These are phyloP conservation scores for Amorpha juglandis DNA, from an alignment of 2,888 invertebrate genomes.

Conservation along the genomic window DNA sequence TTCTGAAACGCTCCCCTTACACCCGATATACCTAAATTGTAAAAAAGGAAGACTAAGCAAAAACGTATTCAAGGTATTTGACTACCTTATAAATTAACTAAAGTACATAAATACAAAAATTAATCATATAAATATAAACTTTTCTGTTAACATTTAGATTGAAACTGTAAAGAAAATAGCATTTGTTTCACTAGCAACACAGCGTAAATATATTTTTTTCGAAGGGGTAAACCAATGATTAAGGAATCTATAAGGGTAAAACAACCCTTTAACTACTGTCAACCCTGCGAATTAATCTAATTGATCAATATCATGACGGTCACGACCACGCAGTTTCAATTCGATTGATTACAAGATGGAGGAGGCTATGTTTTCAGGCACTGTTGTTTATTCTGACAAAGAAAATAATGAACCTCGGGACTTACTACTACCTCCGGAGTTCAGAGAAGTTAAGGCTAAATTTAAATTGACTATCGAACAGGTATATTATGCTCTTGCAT, in stretches of 20 bases:
- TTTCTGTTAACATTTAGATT: no score
- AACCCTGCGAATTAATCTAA: slow-evolving; percentile 29
- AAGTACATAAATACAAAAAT: no score
- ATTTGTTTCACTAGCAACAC: slow-evolving; percentile 10
- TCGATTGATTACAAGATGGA: slow-evolving; percentile 47
- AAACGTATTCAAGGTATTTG: no score
- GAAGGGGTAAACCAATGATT: no score
- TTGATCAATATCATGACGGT: slow-evolving; percentile 25
- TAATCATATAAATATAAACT: no score
- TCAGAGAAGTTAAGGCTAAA: slow-evolving; percentile 55
- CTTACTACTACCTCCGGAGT: slow-evolving; percentile 31
- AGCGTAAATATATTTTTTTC: background rate
- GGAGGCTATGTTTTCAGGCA: slow-evolving; percentile 52
- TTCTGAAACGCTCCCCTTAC: no score
- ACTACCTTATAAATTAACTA: no score
- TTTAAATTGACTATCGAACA: slow-evolving; percentile 62
- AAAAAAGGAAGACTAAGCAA: no score
- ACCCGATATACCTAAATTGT: no score
- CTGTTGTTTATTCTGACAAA: slow-evolving; percentile 51
- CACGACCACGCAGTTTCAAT: slow-evolving; percentile 13
- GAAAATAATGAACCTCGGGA: slow-evolving; percentile 40
- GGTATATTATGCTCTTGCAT: slow-evolving; percentile 41
- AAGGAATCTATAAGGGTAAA: background rate
- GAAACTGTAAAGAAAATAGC: no score
- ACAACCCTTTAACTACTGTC: slow-evolving; percentile 30